Evolutionary conservation across 2,888 invertebrate species (phyloP).

Genomic region (Drosophila acutilabella): DNA sequence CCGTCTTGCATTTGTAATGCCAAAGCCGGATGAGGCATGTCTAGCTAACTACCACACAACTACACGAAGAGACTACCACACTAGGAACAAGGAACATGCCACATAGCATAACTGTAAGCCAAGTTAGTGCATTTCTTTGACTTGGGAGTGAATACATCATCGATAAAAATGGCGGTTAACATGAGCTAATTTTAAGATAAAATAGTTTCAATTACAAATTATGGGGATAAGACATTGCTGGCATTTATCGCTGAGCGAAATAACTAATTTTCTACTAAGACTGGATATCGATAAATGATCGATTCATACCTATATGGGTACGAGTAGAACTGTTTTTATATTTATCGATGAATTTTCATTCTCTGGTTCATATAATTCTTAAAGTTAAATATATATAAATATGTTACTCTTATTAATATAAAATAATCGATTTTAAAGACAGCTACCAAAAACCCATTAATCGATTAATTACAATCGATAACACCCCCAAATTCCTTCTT

Average conservation of each 20-base stretch:
- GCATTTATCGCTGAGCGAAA: too few species aligned
- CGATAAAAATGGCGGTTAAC: neutral
- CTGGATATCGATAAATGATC: neutral
- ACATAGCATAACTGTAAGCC: conserved; percentile 35
- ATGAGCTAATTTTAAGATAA: neutral
- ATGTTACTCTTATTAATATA: too few species aligned
- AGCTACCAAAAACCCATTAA: too few species aligned
- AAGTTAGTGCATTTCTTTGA: conserved; percentile 31
- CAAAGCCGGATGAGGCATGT: conserved; percentile 70
- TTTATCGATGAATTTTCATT: too few species aligned
- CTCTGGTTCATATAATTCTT: too few species aligned
- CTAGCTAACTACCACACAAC: conserved; percentile 39
- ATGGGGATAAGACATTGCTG: too few species aligned
- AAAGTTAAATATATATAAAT: too few species aligned
- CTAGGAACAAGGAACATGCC: conserved; percentile 51
- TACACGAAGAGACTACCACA: neutral
- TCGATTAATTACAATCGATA: conserved; percentile 4
- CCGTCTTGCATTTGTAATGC: conserved; percentile 70
- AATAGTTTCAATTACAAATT: conserved; percentile 1
- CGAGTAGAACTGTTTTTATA: too few species aligned
- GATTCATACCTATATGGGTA: too few species aligned
- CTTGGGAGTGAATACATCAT: conserved; percentile 4
- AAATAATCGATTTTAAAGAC: too few species aligned
- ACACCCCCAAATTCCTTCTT: conserved; percentile 22
- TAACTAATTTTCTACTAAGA: neutral